Base-by-base conservation (phyloP, 1,140 invertebrate species). In the Spodoptera litura region DNA sequence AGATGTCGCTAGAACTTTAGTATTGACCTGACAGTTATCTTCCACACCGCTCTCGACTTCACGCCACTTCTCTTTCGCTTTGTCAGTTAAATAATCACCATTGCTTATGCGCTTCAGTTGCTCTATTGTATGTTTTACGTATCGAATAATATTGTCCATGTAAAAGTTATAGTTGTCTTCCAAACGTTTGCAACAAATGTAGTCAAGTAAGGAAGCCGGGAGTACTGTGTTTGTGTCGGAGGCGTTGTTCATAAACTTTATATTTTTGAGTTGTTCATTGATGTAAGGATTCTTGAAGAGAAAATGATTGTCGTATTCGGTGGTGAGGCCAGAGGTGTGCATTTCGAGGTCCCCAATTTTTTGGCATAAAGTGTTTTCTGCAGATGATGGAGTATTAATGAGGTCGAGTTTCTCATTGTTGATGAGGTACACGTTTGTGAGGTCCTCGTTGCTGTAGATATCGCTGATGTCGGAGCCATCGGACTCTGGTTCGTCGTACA, bases 21-120 rank as follows among this genome's bases (percentile, higher is more conserved):
- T 78, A 27, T 83, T 49, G 58, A 77, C 64, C 8, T 78, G 51
- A 12, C 68, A 73, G 15, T 80, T 49, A 51, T 74, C 44, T 31
- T 68, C 31, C 27, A 74, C 49, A 9, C 80, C 62, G 11, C 82
- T 78, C 4, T 81, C 80, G 2, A 85, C 83, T 82, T 91, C 86
- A 51, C 62, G 87, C 93, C 93, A 94, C 78, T 92, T 94, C 53
- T 91, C 85, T 78, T 89, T 94, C 13, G 87, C 91, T 83, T 77
- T 91, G 1, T 93, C 90, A n/a, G 91, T 93, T 72, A 94, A 88
- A 75, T 92, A 94, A 78, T 94, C 93, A 5, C 93, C 93, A 55
- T 94, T 93, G 74, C 92, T 93, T 11, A 94, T 94, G 20, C 91
- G 91, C 70, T 91, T 94, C 8, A 94, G 77, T 68, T 94, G 91